phyloP scores from a whole-genome alignment of 2,113 vertebrate genomes.

The Cyanoderma ruficeps region DNA sequence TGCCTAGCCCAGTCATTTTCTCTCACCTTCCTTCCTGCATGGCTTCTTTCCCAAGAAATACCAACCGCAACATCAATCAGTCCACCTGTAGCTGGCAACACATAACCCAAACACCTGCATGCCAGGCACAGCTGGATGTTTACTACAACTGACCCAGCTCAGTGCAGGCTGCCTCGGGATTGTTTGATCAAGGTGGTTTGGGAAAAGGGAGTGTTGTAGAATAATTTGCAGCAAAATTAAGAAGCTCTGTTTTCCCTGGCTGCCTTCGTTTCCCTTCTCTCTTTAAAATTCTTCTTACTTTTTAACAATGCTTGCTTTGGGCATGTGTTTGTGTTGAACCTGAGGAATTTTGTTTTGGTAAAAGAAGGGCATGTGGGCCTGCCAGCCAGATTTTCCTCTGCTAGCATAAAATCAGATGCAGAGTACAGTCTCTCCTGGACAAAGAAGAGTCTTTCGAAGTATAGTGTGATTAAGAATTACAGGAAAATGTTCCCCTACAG shows the following conservation, averaged over 20 bases:
- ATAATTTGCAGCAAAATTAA: slow-evolving; percentile 57
- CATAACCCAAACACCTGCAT: slow-evolving; percentile 4
- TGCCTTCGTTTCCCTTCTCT: slow-evolving; percentile 5
- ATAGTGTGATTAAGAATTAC: background rate
- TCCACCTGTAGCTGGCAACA: background rate
- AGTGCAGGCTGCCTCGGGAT: background rate
- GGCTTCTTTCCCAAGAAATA: background rate
- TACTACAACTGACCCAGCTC: background rate
- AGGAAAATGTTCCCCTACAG: background rate
- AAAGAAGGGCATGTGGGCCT: background rate
- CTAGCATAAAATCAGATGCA: background rate
- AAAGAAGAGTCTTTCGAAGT: background rate
- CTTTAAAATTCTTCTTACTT: slow-evolving; percentile 36
- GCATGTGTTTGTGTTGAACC: background rate
- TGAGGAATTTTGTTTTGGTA: slow-evolving; percentile 9
- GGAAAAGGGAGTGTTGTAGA: background rate
- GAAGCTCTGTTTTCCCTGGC: slow-evolving; percentile 53
- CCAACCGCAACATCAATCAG: background rate
- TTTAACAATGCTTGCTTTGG: slow-evolving; percentile 36
- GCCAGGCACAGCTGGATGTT: slow-evolving; percentile 10
- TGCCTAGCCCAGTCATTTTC: background rate
- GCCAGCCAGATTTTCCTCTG: slow-evolving; percentile 16
- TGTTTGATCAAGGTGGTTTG: slow-evolving; percentile 51
- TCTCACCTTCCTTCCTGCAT: background rate
- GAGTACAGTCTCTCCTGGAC: background rate